A percentile compares a stretch with the other conserved stretches of the same genome.
Conservation (phyloP, 2,113 vertebrate species). For the Oncorhynchus masou region DNA sequence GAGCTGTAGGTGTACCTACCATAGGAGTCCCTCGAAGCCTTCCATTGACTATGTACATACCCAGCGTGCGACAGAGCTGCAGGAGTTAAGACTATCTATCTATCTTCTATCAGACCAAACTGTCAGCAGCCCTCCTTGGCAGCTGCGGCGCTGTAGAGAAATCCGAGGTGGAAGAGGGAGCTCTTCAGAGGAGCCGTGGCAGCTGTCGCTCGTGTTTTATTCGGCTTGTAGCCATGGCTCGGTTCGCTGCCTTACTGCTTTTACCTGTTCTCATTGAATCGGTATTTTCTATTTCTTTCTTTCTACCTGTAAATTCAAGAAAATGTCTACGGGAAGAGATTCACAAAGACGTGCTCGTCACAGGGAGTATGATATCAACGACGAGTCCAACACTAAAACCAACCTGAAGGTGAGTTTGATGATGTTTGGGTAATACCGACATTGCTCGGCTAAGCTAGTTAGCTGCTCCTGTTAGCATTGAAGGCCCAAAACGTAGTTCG, state of each 20-base stretch:
- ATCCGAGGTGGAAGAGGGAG: not conserved
- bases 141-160: conserved; percentile 30
- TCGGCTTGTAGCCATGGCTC: conserved; percentile 76
- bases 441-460: not conserved
- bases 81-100: too few species aligned
- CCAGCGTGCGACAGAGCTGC: too few species aligned
- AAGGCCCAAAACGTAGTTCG: not conserved
- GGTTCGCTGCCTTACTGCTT: conserved; percentile 68
- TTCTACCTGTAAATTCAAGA: conserved; percentile 87
- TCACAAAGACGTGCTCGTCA: conserved; percentile 94
- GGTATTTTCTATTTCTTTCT: conserved; percentile 87
- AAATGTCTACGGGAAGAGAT: conserved; percentile 96
- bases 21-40: too few species aligned
- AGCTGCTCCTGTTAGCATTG: not conserved
- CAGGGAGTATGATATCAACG: conserved; percentile 89
- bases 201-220: conserved; percentile 48
- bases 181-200: not conserved
- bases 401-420: conserved; percentile 85
- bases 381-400: conserved; percentile 86
- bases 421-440: not conserved
- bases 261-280: conserved; percentile 74
- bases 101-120: not conserved
- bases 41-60: too few species aligned
- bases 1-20: too few species aligned
- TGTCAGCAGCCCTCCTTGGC: conserved; percentile 29